These are phyloP conservation scores for Elmis aenea DNA, from an alignment of 2,888 invertebrate genomes.

Conservation along the genomic window DNA sequence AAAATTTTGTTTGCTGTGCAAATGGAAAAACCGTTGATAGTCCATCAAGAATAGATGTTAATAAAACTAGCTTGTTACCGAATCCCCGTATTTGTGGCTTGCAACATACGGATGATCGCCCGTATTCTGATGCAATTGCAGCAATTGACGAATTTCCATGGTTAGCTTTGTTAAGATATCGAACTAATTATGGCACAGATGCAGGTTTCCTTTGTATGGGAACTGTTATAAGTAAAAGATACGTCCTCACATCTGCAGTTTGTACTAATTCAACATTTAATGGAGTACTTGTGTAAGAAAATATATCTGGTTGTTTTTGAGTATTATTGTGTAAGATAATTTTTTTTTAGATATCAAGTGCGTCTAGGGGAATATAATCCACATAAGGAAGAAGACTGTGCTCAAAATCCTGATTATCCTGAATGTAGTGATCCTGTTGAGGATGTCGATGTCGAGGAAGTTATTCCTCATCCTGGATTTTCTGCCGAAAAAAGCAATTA, in stretches of 20 bases:
- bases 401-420: slow-evolving; percentile 33
- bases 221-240: slow-evolving; percentile 49
- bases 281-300: too few species aligned
- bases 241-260: slow-evolving; percentile 54
- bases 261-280: slow-evolving; percentile 53
- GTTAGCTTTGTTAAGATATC: slow-evolving; percentile 46
- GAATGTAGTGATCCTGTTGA: slow-evolving; percentile 42
- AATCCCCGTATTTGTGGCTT: too few species aligned
- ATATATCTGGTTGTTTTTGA: too few species aligned
- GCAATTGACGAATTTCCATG: slow-evolving; percentile 49
- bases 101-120: too few species aligned
- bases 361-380: slow-evolving; percentile 50
- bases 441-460: slow-evolving; percentile 39
- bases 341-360: slow-evolving; percentile 48
- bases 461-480: slow-evolving; percentile 40
- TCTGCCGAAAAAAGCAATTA: too few species aligned
- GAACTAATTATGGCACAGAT: slow-evolving; percentile 14
- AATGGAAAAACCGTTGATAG: too few species aligned
- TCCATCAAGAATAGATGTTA: too few species aligned
- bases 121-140: slow-evolving; percentile 42
- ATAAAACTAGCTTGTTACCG: too few species aligned
- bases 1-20: background rate
- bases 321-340: too few species aligned
- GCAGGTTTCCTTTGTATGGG: slow-evolving; percentile 47
- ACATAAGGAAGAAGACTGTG: slow-evolving; percentile 40